Base-by-base conservation (phyloP, 2,888 invertebrate species). In the Leptinotarsa tumamoca region DNA sequence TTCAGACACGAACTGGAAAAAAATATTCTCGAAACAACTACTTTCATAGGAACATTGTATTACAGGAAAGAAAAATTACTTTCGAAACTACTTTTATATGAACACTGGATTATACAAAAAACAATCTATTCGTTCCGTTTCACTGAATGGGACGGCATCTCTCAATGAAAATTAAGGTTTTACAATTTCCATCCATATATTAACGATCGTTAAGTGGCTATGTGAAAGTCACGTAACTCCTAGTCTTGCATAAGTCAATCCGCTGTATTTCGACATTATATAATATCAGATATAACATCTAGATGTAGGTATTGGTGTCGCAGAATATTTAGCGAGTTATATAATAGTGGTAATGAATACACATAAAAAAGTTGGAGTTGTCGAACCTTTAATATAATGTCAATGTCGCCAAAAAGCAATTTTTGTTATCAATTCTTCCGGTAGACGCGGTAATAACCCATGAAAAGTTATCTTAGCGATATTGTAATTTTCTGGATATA, bases 331-430 rank as follows among this genome's bases (percentile, higher is more conserved):
- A 27, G 43, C n/a, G 15, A n/a, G n/a, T 17, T 63, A 17, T 17
- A 49, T 78, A 15, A 17, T 71, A 5, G 73, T 73, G 63, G 61
- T 78, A 54, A 50, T 74, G 23, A 71, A 71, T 21, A 78, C 74
- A 43, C 54, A 74, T n/a, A 52, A 76, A 52, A 50, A 27, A 54
- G 74, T 76, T 21, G 52, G 21, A 58, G 58, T 23, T 58, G 21
- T 58, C 43, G 52, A 33, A 63, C 17, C 7, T 43, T 27, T 0
- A 18, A 33, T 43, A 63, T 27, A 33, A 17, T 33, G 21, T 14
- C 21, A 58, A 58, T 33, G 63, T 43, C 63, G 27, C n/a, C 3
- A 33, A 33, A 33, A 63, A 63, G 4, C 7, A 23, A 21, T 3
- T 58, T 58, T 58, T 10, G 61, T 23, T 61, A 21, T 23, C 61